phyloP scores from a whole-genome alignment of 1,140 invertebrate species.

The Limonius californicus region DNA sequence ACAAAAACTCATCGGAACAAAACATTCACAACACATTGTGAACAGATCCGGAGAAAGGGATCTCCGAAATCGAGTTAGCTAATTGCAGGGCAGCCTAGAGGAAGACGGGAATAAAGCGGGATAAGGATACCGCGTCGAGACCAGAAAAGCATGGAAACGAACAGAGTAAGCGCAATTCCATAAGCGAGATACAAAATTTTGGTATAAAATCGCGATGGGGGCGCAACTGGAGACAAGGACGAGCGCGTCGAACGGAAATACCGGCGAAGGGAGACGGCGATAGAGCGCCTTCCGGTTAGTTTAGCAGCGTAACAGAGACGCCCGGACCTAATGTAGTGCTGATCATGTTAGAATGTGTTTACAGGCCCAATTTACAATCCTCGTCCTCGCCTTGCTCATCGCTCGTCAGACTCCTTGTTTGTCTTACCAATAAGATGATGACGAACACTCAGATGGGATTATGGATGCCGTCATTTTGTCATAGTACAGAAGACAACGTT shows the following conservation, averaged over 20 bases:
- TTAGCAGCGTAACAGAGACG: slow-evolving; percentile 32
- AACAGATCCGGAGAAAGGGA: slow-evolving; percentile 47
- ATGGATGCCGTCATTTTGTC: slow-evolving; percentile 14
- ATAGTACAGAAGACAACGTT: not conserved
- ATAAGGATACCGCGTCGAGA: not conserved
- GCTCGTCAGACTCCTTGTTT: slow-evolving; percentile 41
- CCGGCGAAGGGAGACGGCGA: slow-evolving; percentile 6
- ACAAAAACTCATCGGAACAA: slow-evolving; percentile 37
- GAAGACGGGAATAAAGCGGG: not conserved
- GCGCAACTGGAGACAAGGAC: slow-evolving; percentile 12
- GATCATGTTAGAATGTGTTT: slow-evolving; percentile 50
- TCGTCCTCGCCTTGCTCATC: slow-evolving; percentile 38
- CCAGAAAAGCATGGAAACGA: not conserved
- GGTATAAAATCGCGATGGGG: not conserved
- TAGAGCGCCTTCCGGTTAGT: slow-evolving; percentile 29
- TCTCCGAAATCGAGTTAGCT: slow-evolving; percentile 49
- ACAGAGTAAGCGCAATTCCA: not conserved
- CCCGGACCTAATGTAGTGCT: slow-evolving; percentile 45
- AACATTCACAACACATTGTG: slow-evolving; percentile 48
- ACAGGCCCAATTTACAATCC: slow-evolving; percentile 46
- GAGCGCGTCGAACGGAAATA: not conserved
- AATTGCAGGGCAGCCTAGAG: slow-evolving; percentile 39
- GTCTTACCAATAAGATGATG: slow-evolving; percentile 44
- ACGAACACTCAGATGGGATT: slow-evolving; percentile 28
- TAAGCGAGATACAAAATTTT: slow-evolving; percentile 11